Percentiles rank a stretch among this genome's conserved stretches.
Conservation (phyloP, 2,888 invertebrate species). For the Allophyes oxyacanthae region DNA sequence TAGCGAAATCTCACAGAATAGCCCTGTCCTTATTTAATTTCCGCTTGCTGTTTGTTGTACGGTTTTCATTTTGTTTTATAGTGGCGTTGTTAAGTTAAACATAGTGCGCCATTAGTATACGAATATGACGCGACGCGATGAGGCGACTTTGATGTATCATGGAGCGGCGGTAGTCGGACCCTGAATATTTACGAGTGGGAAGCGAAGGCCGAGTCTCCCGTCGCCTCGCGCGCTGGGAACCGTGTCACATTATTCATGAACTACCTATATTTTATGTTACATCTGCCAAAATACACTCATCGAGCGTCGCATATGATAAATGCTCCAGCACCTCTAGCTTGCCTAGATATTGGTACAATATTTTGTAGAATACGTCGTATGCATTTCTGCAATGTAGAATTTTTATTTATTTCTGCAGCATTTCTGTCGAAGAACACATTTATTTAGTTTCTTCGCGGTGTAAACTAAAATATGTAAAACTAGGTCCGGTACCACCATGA, state of each 20-base stretch:
- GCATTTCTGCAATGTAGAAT: slow-evolving; percentile 5
- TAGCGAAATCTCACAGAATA: slow-evolving; percentile 39
- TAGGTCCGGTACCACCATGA: too few species aligned
- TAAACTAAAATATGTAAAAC: neutral
- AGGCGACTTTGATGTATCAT: slow-evolving; percentile 83
- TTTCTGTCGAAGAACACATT: neutral
- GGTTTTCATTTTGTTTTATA: slow-evolving; percentile 62
- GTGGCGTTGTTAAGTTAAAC: slow-evolving; percentile 51
- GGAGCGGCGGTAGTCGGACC: slow-evolving; percentile 73
- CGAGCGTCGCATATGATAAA: slow-evolving; percentile 48
- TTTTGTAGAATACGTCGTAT: slow-evolving; percentile 19
- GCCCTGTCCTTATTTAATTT: slow-evolving; percentile 67
- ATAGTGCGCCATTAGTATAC: slow-evolving; percentile 63
- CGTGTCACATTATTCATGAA: slow-evolving; percentile 80
- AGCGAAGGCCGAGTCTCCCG: slow-evolving; percentile 58
- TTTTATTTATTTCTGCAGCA: neutral
- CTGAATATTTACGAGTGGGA: slow-evolving; percentile 81
- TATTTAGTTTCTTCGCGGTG: neutral
- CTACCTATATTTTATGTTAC: slow-evolving; percentile 68
- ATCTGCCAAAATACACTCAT: slow-evolving; percentile 69
- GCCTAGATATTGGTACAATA: slow-evolving; percentile 26
- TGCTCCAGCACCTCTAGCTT: slow-evolving; percentile 38
- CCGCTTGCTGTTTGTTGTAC: slow-evolving; percentile 65
- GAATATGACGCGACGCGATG: slow-evolving; percentile 73
- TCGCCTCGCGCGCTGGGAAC: slow-evolving; percentile 58